These are phyloP conservation scores for Thymallus thymallus DNA, from an alignment of 2,113 vertebrate genomes.

Conservation along the genomic window DNA sequence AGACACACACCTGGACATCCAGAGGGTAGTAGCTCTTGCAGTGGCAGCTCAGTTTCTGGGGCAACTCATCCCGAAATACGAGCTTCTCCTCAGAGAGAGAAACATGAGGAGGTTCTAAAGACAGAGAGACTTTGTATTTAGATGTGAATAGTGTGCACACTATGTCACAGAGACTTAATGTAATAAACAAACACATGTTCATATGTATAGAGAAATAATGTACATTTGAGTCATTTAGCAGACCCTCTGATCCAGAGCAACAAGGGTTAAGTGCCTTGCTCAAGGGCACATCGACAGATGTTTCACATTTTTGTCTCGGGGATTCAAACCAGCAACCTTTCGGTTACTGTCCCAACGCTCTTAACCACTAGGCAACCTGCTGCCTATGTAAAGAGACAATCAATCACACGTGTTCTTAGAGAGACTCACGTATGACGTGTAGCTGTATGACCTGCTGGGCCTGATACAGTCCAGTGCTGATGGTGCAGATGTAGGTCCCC, in stretches of 20 bases:
- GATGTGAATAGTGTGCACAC: neutral
- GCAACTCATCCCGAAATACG: slow-evolving; percentile 43
- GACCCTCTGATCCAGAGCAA: too few relatives aligned
- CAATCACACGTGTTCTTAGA: neutral
- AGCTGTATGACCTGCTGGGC: slow-evolving; percentile 79
- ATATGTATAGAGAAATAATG: neutral
- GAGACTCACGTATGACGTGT: slow-evolving; percentile 71
- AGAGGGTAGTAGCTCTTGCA: slow-evolving; percentile 72
- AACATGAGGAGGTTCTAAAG: slow-evolving; percentile 67
- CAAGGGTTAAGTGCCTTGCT: too few relatives aligned
- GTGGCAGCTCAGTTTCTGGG: slow-evolving; percentile 67
- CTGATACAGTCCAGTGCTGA: slow-evolving; percentile 62
- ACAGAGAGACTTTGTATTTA: neutral
- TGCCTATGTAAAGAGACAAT: neutral
- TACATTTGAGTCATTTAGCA: too few relatives aligned
- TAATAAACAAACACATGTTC: slow-evolving; percentile 44
- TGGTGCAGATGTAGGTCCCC: slow-evolving; percentile 79
- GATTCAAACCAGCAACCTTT: too few relatives aligned
- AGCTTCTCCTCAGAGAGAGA: slow-evolving; percentile 63
- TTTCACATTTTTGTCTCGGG: too few relatives aligned
- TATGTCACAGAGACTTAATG: slow-evolving; percentile 20
- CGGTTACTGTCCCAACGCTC: too few relatives aligned
- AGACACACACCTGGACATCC: slow-evolving; percentile 61
- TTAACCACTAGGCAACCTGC: too few relatives aligned
- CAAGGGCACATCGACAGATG: too few relatives aligned